Evolutionary conservation across 2,888 invertebrate genomes (phyloP).

Genomic region (Andrena minutula): DNA sequence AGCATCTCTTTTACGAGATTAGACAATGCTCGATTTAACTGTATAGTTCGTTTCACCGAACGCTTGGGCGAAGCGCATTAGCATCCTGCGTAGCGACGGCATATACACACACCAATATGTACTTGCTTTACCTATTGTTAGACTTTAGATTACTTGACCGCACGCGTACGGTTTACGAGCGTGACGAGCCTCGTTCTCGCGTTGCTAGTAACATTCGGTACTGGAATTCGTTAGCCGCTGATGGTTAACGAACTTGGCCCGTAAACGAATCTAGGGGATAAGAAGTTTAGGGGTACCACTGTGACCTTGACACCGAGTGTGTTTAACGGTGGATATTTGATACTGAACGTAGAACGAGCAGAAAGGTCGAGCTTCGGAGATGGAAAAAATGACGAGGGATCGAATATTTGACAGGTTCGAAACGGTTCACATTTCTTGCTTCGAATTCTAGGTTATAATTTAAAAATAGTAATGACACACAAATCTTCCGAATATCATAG

Average conservation of each 20-base stretch:
- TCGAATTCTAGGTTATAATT: too few relatives aligned
- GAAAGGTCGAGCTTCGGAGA: conserved; percentile 2
- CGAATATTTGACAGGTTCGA: too few relatives aligned
- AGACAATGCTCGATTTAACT: conserved; percentile 77
- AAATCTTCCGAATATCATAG: too few relatives aligned
- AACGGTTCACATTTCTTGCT: too few relatives aligned
- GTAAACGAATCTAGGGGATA: neutral
- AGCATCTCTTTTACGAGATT: conserved; percentile 75
- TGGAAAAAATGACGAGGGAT: neutral
- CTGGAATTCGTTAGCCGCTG: neutral
- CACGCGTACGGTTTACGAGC: neutral
- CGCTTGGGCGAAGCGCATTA: conserved; percentile 39
- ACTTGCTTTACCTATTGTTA: too few relatives aligned
- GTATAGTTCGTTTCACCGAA: conserved; percentile 72
- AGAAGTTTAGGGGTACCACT: neutral
- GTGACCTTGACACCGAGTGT: neutral
- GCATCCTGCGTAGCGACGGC: conserved; percentile 13
- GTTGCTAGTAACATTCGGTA: too few relatives aligned
- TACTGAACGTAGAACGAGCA: neutral
- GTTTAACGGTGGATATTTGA: conserved; percentile 12
- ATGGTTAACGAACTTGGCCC: neutral
- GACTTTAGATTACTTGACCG: conserved; percentile 1
- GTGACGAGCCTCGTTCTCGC: neutral
- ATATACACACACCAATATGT: neutral
- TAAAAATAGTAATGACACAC: too few relatives aligned